phyloP scores from a whole-genome alignment of 2,888 invertebrate genomes.

The Epirrhoe tristata region DNA sequence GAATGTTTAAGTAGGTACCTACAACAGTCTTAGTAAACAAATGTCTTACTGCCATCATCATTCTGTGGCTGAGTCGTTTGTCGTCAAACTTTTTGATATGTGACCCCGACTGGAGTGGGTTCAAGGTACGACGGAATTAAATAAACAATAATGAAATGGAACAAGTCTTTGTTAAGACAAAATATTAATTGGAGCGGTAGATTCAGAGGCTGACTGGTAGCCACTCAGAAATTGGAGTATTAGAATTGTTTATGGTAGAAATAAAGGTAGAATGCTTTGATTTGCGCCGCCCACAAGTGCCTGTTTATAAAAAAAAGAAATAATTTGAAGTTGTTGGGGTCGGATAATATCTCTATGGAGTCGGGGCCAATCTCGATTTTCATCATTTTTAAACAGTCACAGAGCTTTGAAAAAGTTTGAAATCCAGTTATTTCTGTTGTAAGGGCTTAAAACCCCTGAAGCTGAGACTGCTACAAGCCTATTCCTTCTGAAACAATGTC shows the following conservation, averaged over 20 bases:
- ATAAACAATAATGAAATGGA: slow-evolving; percentile 29
- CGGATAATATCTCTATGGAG: no score
- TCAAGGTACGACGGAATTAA: slow-evolving; percentile 38
- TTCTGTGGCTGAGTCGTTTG: slow-evolving; percentile 39
- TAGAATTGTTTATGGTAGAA: slow-evolving; percentile 2
- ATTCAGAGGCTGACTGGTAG: slow-evolving; percentile 8
- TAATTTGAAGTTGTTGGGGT: neutral
- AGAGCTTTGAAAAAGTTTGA: no score
- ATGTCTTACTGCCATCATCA: slow-evolving; percentile 16
- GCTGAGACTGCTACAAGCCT: no score
- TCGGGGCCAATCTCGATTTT: no score
- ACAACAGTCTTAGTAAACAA: no score
- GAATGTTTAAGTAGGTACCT: no score
- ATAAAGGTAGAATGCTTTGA: slow-evolving; percentile 8
- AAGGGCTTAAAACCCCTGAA: no score
- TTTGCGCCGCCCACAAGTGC: slow-evolving; percentile 4
- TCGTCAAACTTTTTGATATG: slow-evolving; percentile 53
- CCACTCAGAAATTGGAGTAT: neutral
- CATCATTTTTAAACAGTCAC: no score
- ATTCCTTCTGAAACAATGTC: no score
- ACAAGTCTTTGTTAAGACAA: slow-evolving; percentile 25
- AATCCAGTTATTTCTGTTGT: no score
- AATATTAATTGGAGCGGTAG: neutral
- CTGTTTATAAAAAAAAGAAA: neutral
- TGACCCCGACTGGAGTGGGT: slow-evolving; percentile 45